Evolutionary conservation across 2,113 vertebrate genomes (phyloP), one percentile per base, ranked within the genome.

Genomic region (Plestiodon gilberti): DNA sequence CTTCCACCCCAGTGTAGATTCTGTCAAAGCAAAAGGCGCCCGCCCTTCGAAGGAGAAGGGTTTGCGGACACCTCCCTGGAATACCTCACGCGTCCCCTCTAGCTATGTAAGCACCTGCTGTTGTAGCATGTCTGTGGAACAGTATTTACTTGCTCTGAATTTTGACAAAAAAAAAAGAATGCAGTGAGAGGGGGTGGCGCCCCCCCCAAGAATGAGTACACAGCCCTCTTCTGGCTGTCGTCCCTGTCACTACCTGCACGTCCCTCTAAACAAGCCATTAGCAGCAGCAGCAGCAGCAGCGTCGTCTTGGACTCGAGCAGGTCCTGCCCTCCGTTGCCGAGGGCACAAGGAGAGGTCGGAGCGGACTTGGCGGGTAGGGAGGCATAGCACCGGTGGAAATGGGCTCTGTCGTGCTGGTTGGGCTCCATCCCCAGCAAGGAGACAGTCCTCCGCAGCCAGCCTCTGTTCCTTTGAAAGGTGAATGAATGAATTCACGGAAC

Each of bases 1-100:
- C 90, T 59, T 88, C 91, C 89, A 92, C 94, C 85, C 90, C 59
- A 91, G 86, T 91, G 93, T 94, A 92, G 91, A 95, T 92, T 90
- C 91, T 92, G 91, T 93, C 89, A 75, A 89, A 94, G 86, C 91
- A 84, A 87, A 74, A 92, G 92, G 88, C 61, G 3, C 93, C 89
- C 61, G 3, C 93, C 89, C 94, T 87, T 93, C 86, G 73, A 52
- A 9, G 91, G 90, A 25, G 92, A 93, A 89, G 9, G 71, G 61
- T 57, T 18, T 57, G 69, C 28, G 86, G 90, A 91, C 93, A 8
- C 11, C 23, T 93, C 91, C 88, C 67, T 78, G 89, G 93, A 94
- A 90, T 85, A 88, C 88, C 91, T 92, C 90, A 85, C 71, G 40
- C 59, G 30, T 93, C 92, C 33, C 90, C 91, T 90, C 70, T 92